Evolutionary conservation across 1,140 invertebrate species (phyloP), one percentile per base, ranked within the genome.

Genomic region (Liolophura sinensis): DNA sequence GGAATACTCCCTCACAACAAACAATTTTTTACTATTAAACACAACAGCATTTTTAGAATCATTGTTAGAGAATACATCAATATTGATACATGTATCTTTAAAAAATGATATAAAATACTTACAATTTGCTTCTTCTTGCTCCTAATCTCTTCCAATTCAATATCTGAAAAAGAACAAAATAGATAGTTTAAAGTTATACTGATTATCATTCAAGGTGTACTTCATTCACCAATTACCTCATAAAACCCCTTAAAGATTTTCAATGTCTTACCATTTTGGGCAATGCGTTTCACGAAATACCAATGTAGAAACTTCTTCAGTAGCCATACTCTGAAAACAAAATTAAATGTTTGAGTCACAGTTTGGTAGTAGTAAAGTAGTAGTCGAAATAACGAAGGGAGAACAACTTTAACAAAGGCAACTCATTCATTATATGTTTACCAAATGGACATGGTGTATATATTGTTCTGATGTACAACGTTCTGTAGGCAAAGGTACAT

Each of bases 261-360:
- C 9, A 60, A 24, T 61, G 18, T 48, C 71, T 68, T 86, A 84
- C 91, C 89, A 86, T 95, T 96, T 78, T 89, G 89, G 61, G 88
- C 88, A 52, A 96, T 89, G 84, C 93, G 91, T 81, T 92, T 88
- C 70, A 91, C 89, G 84, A 92, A 98, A 82, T 95, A 96, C 91
- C 92, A 95, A 55, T 91, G 90, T 75, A 96, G 88, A 72, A 90
- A 82, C 78, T 89, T 89, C 74, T 93, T 93, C 46, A 92, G 85
- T 62, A 91, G 87, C 76, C 92, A 88, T 70, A 96, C 90, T 75
- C 94, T 97, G 83, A 67, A 88, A 87, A 73, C 78, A 77, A 76
- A 72, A 73, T 69, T 77, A 71, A 55, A 65, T 15, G 48, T 20
- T 40, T 18, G 11, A 57, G 18, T 7, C n/a, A 55, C 20, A 18